Percentiles rank a stretch among this genome's conserved stretches.
phyloP scores from a whole-genome alignment of 2,113 vertebrate species.

The Casuarius casuarius region DNA sequence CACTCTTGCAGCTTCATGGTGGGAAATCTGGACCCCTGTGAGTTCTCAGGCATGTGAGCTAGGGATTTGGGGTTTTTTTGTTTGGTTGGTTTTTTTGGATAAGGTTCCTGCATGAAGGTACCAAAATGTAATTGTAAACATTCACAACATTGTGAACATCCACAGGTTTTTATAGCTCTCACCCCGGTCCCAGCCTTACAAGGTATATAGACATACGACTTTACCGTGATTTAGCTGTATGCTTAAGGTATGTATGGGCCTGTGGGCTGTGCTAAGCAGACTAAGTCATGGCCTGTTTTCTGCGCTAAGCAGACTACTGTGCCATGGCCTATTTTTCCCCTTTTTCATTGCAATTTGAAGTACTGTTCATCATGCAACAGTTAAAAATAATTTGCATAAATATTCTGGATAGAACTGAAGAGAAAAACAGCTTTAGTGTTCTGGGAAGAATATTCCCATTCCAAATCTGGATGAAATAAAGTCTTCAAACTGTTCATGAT shows the following conservation, averaged over 20 bases:
- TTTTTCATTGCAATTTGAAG: not conserved
- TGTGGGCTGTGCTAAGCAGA: not conserved
- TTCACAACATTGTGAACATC: not conserved
- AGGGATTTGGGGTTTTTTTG: too few species aligned
- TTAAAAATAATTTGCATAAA: not conserved
- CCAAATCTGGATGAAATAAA: not conserved
- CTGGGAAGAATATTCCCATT: not conserved
- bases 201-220: not conserved
- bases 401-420: not conserved
- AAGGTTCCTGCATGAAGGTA: not conserved
- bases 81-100: not conserved
- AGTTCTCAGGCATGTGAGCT: not conserved
- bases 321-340: not conserved
- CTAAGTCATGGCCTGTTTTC: not conserved
- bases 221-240: not conserved
- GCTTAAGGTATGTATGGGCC: not conserved
- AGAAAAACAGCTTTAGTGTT: not conserved
- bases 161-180: not conserved
- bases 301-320: not conserved
- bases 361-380: not conserved
- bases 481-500: not conserved
- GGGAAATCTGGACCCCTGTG: not conserved
- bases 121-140: not conserved
- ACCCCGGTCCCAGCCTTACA: fast-evolving
- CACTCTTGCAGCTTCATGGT: not conserved